phyloP scores from a whole-genome alignment of 2,113 vertebrate species.

The Smithornis capensis region DNA sequence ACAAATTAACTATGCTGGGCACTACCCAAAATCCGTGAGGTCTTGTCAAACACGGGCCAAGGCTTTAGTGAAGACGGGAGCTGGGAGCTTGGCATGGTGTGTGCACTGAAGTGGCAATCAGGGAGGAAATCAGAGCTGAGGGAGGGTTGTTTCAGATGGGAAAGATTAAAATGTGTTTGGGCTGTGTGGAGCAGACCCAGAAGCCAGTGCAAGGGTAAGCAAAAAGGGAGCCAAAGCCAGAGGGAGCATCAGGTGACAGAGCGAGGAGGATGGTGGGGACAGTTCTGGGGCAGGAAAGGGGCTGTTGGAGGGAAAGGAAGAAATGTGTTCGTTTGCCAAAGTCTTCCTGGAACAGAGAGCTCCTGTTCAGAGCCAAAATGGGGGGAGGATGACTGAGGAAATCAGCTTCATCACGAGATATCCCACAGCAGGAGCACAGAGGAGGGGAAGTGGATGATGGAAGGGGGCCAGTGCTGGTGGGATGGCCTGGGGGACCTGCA shows the following conservation, averaged over 20 bases:
- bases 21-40: neutral
- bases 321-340: neutral
- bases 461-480: neutral
- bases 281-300: neutral
- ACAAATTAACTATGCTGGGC: neutral
- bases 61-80: neutral
- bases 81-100: neutral
- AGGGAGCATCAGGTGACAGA: neutral
- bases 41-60: neutral
- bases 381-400: neutral
- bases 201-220: neutral
- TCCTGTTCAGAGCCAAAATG: neutral
- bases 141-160: constrained; percentile 29
- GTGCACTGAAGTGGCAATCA: constrained; percentile 19
- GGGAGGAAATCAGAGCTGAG: neutral
- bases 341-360: constrained; percentile 5
- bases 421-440: neutral
- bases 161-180: constrained; percentile 36
- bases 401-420: neutral
- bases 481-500: neutral
- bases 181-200: neutral
- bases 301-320: neutral
- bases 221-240: constrained; percentile 17
- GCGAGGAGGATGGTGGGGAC: neutral
- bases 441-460: neutral